phyloP scores from a whole-genome alignment of 2,797 vertebrate genomes.

The Gallinago solitaria region DNA sequence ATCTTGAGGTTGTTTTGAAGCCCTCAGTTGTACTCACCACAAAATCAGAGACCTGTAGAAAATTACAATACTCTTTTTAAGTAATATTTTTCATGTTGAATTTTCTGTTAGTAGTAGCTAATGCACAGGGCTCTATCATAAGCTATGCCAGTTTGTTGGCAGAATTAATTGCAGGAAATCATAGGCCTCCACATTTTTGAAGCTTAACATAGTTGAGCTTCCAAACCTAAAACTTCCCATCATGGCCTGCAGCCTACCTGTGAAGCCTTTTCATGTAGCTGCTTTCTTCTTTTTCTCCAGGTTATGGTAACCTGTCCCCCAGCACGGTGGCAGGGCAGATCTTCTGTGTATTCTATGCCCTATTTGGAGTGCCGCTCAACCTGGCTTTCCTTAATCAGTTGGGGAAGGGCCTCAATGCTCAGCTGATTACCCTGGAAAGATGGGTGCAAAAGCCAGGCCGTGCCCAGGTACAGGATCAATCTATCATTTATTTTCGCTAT shows the following conservation, averaged over 20 bases:
- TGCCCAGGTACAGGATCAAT: constrained; percentile 60
- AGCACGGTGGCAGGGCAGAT: constrained; percentile 89
- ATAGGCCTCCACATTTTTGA: not conserved
- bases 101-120: not conserved
- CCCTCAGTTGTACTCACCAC: not conserved
- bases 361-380: constrained; percentile 91
- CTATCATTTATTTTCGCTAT: not conserved
- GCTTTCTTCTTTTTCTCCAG: constrained; percentile 68
- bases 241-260: not conserved
- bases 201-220: not conserved
- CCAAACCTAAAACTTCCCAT: not conserved
- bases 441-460: constrained; percentile 74
- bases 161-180: not conserved
- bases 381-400: constrained; percentile 89
- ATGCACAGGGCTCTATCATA: not conserved
- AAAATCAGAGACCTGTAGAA: not conserved
- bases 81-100: not conserved
- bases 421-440: constrained; percentile 81
- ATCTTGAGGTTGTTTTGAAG: not conserved
- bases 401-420: constrained; percentile 82
- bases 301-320: constrained; percentile 90
- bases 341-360: constrained; percentile 92
- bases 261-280: not conserved
- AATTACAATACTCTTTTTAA: not conserved
- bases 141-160: not conserved